Evolutionary conservation across 2,113 vertebrate species (phyloP), one percentile per base, ranked within the genome.

Genomic region (Castor canadensis): DNA sequence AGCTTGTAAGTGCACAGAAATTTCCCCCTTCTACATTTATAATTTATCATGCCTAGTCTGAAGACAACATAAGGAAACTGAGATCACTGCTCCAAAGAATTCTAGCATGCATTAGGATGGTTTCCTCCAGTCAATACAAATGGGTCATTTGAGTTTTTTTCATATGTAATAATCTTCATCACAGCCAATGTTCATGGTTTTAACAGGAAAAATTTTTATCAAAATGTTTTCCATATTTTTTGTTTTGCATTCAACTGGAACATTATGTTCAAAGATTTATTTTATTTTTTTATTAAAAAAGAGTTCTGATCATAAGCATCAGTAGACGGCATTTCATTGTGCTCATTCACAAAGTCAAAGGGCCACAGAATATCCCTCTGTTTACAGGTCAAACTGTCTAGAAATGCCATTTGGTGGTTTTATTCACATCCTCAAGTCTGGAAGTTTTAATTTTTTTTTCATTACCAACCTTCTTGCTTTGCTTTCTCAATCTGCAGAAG

Each of bases 81-180:
- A 98, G 98, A 98, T 98, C 98, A 98, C 98, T 98, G 98, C 96
- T 99, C 97, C 98, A 98, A 98, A 98, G 97, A 98, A 98, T 98
- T 98, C 98, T 98, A 98, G 98, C 98, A 99, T 99, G 98, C 98
- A 99, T 98, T 98, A 97, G 97, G 98, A 97, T 98, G 98, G 98
- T 96, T 98, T 98, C 98, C 98, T 98, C 98, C 98, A 98, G 98
- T 99, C 97, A 96, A 93, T 98, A 98, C 98, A 98, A 98, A 98
- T 97, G 93, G 97, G 97, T 97, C 93, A 69, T 94, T 96, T 98
- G 96, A 98, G 96, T 97, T 95, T 97, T 96, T 97, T 81, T 30
- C 28, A 91, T 60, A 82, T 52, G 82, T 81, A 72, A 91, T 96
- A 66, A 93, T 97, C 95, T 97, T 97, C 93, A 73, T 95, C 94